Evolutionary conservation across 2,113 vertebrate genomes (phyloP), one percentile per base, ranked within the genome.

Genomic region (Austrofundulus limnaeus): DNA sequence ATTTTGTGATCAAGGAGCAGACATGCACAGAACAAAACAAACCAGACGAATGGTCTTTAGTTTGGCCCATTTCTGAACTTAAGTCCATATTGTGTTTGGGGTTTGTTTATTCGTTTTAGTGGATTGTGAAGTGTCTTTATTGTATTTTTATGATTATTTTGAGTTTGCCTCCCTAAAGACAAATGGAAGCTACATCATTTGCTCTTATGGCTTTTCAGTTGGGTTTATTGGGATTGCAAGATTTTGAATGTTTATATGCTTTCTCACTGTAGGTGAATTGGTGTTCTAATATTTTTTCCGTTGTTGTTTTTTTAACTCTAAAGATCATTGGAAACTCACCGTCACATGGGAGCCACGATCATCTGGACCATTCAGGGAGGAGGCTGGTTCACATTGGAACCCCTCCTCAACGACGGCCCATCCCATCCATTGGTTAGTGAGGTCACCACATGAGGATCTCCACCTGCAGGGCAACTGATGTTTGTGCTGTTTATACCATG

Each of bases 351-450:
- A 91, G 92, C 61, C 81, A 83, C 0, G 94, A 96, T 68, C 92
- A 93, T 79, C 84, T n/a, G 82, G 95, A 98, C 62, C 94, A 92
- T 11, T 74, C 80, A 5, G 92, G 93, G 62, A 91, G 93, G 77
- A 94, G 94, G 89, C 84, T 85, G 63, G 77, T 92, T 70, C 95
- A 92, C 10, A 85, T 94, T 67, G 84, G 92, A 34, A 83, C 86
- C n/a, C 92, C 91, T 60, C 87, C 93, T 47, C 95, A 91, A 59
- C 91, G 95, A 81, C 90, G 94, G 56, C 94, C 94, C 37, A 85
- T 92, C 85, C 95, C 95, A 45, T 92, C 95, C 83, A 94, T 95
- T 75, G 97, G 97, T 99, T 86, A 99, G 97, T 98, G 91, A 77
- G 85, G 85, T 91, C 84, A 80, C 72, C 73, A 77, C 65, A 68